Evolutionary conservation across 2,113 vertebrate genomes (phyloP).

Genomic region (Zonotrichia leucophrys): DNA sequence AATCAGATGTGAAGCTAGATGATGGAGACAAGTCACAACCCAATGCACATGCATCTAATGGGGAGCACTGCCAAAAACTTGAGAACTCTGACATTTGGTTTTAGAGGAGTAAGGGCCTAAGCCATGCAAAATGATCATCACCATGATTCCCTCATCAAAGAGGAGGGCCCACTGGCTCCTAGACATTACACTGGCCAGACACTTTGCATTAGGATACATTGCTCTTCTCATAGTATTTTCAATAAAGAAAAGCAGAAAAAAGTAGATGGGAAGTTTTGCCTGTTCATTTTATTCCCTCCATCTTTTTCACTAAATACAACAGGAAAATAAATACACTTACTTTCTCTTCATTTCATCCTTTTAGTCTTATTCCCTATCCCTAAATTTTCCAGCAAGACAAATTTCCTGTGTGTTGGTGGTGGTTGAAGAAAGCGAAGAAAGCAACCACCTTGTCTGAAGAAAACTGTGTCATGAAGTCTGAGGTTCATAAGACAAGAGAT

Average conservation of each 20-base stretch:
- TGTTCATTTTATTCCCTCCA: not conserved
- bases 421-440: not conserved
- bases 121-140: not conserved
- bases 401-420: not conserved
- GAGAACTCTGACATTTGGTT: not conserved
- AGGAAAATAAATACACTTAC: not conserved
- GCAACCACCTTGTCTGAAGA: not conserved
- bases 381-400: rapidly evolving
- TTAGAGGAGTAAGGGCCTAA: not conserved
- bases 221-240: not conserved
- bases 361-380: not conserved
- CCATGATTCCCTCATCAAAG: not conserved
- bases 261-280: not conserved
- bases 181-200: not conserved
- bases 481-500: not conserved
- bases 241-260: not conserved
- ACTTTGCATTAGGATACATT: not conserved
- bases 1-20: not conserved
- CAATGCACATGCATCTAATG: not conserved
- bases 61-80: not conserved
- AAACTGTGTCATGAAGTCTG: not conserved
- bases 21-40: not conserved
- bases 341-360: not conserved
- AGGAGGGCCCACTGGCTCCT: not conserved
- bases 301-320: not conserved